Percentiles rank a stretch among this genome's conserved stretches.
phyloP scores from a whole-genome alignment of 2,113 vertebrate genomes.

The Polypterus senegalus region DNA sequence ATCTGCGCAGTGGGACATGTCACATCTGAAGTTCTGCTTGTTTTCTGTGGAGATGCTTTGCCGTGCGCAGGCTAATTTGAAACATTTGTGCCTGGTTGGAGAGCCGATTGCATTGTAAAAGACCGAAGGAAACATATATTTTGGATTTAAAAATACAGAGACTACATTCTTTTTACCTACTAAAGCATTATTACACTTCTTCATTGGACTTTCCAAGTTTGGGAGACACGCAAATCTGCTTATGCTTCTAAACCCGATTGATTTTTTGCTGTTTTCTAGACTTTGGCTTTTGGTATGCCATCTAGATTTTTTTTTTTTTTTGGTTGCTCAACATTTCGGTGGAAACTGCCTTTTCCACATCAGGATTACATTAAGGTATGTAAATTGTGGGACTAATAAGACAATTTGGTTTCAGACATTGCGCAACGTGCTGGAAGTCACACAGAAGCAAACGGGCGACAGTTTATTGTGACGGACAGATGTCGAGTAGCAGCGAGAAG shows the following conservation, averaged over 20 bases:
- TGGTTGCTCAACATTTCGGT: conserved; percentile 8
- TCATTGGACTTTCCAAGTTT: too few species aligned
- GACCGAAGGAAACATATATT: background rate
- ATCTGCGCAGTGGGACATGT: conserved; percentile 51
- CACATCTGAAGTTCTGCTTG: conserved; percentile 32
- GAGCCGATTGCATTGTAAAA: conserved; percentile 39
- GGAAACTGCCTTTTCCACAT: conserved; percentile 20
- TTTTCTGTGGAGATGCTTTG: conserved; percentile 27
- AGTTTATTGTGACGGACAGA: too few species aligned
- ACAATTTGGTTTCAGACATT: conserved; percentile 3
- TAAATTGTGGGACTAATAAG: conserved; percentile 12
- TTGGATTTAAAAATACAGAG: background rate
- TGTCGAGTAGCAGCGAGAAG: too few species aligned
- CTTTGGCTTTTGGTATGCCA: too few species aligned
- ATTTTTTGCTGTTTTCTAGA: background rate
- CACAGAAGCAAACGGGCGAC: background rate
- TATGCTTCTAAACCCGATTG: too few species aligned
- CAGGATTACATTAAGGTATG: conserved; percentile 4
- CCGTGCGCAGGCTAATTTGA: conserved; percentile 53
- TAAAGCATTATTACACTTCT: too few species aligned
- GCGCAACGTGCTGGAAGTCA: background rate
- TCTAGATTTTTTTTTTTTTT: background rate
- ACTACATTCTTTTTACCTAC: too few species aligned
- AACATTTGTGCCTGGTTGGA: conserved; percentile 58
- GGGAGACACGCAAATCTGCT: too few species aligned